Percentiles rank a stretch among this genome's conserved stretches.
phyloP scores from a whole-genome alignment of 92 coral and sea anemone genomes.

The Plumapathes pennacea region DNA sequence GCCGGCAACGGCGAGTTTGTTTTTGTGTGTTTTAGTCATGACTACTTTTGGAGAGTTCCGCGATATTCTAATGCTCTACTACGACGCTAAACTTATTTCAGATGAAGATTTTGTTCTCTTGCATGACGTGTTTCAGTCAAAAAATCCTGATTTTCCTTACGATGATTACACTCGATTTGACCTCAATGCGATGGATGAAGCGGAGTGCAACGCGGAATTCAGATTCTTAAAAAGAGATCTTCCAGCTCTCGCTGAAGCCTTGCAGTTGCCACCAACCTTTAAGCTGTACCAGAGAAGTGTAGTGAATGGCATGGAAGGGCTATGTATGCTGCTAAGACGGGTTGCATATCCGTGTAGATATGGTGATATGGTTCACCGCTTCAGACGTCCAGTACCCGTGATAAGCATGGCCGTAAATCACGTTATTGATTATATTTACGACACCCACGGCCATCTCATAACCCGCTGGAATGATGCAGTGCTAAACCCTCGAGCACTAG shows the following conservation, averaged over 20 bases:
- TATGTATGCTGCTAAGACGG: constrained; percentile 8
- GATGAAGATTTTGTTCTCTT: constrained; percentile 6
- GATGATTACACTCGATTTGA: not conserved
- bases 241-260: constrained; percentile 1
- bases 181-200: constrained; percentile 1
- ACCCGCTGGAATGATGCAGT: constrained; percentile 1
- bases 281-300: constrained; percentile 4
- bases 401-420: constrained; percentile 2
- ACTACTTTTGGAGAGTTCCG: constrained; percentile 12
- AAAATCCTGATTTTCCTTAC: constrained; percentile 12
- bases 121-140: not conserved
- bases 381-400: constrained; percentile 10
- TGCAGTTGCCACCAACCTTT: constrained; percentile 6
- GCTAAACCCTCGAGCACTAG: constrained; percentile 1
- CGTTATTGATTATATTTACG: constrained; percentile 6
- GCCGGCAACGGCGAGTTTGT: too few relatives aligned
- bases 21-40: not conserved
- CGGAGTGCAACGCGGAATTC: constrained; percentile 13
- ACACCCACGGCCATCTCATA: not conserved
- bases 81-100: not conserved
- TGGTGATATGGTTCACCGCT: constrained; percentile 5
- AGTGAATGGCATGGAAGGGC: constrained; percentile 3
- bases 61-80: not conserved
- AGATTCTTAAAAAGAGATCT: constrained; percentile 3
- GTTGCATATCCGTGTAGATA: constrained; percentile 2